Evolutionary conservation across 2,113 vertebrate species (phyloP).

Genomic region (Mirza zaza): DNA sequence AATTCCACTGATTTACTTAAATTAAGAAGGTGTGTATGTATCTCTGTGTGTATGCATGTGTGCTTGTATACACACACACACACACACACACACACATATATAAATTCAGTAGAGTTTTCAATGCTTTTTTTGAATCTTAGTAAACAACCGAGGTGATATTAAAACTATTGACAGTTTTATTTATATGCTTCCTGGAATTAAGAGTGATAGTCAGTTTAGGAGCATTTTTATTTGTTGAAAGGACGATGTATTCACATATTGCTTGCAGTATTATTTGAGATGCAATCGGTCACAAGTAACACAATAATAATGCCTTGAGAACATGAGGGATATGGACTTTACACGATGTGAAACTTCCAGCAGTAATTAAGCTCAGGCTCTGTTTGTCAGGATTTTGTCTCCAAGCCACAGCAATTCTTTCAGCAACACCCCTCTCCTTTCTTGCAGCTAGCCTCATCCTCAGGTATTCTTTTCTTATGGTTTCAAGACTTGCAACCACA

Average conservation of each 20-base stretch:
- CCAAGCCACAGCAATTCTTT: neutral
- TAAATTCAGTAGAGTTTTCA: neutral
- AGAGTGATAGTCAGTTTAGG: neutral
- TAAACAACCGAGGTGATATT: neutral
- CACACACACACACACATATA: too few relatives aligned
- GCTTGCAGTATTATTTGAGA: neutral
- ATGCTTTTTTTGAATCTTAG: neutral
- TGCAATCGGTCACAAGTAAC: neutral
- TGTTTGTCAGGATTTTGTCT: neutral
- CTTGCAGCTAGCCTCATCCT: neutral
- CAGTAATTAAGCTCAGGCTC: neutral
- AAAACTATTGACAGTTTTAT: neutral
- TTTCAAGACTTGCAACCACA: neutral
- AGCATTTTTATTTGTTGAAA: neutral
- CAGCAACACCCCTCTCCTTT: neutral
- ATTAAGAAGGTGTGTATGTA: neutral
- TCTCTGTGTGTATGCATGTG: too few relatives aligned
- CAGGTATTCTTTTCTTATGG: neutral
- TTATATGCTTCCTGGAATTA: neutral
- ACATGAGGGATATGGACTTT: neutral
- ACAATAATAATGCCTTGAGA: neutral
- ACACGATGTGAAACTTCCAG: neutral
- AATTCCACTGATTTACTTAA: neutral
- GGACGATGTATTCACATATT: neutral
- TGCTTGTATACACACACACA: too few relatives aligned